Evolutionary conservation across 2,888 invertebrate species (phyloP), one percentile per base, ranked within the genome.

Genomic region (Lissonota sp.): DNA sequence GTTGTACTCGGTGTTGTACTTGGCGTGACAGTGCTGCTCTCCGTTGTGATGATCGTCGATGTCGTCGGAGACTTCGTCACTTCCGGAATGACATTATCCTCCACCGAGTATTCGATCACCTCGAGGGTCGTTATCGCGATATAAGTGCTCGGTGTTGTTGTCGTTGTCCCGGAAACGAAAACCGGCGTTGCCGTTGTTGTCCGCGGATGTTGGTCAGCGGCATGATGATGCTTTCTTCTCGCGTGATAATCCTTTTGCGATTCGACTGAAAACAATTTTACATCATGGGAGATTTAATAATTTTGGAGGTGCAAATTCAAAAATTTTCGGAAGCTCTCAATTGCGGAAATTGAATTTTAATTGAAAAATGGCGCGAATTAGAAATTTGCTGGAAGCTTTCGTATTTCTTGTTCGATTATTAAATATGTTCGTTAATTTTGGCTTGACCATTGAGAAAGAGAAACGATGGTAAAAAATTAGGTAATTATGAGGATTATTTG

Each of bases 231-330:
- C 86, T 93, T 91, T 75, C 89, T 92, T 44, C 92, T 90, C 91
- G 95, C 94, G 90, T 98, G 97, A 92, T 96, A 97, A 93, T 97
- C 97, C 91, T 97, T 97, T 93, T 98, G 97, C 10, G 97, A 96
- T 93, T 97, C 97, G 90, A 97, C 97, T 97, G 93, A 62, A 16
- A 67, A 46, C 3, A 16, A 3, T 8, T 71, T 7, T 7, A 39
- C 39, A 6, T 53, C 14, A 5, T 55, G 26, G 26, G 26, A 26
- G 26, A 26, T 26, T 1, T 26, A 26, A 26, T 26, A 26, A 26
- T 26, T 1, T 26, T 26, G 26, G 26, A 26, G 1, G 3, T 1
- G 26, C 26, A 26, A 3, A 26, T 2, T 26, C 26, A 3, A 26
- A 3, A 26, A 26, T 26, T 26, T 26, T 26, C 26, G 3, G 26